Base-by-base conservation (phyloP, 2,888 invertebrate genomes). In the Mellilla xanthometata region DNA sequence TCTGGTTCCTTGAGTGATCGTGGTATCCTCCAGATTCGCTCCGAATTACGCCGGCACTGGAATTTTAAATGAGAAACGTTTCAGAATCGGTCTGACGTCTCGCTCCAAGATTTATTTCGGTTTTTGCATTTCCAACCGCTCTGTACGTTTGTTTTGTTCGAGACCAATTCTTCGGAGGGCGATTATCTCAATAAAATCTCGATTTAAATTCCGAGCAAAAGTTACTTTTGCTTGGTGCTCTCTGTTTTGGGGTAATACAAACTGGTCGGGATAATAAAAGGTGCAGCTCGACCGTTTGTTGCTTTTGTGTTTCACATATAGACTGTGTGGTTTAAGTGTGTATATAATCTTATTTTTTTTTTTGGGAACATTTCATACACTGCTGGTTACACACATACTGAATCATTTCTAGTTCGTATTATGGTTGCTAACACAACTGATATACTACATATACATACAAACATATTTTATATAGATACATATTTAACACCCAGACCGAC, bases 51-150 rank as follows among this genome's bases (percentile, higher is more conserved):
- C 44, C 47, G 51, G 60, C 60, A 62, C 72, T 67, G 63, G 77
- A 80, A 84, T 81, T 81, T 77, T 68, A 80, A 85, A 78, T 76
- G 72, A 74, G 68, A 62, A 56, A 58, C 60, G 53, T 51, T 56
- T 56, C 60, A 60, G 61, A 69, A 69, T 72, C 69, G 60, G 61
- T 62, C 54, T 52, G 61, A 47, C 70, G 65, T 76, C 76, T 79
- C 76, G 68, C 66, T 67, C 54, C 50, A 60, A 73, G 79, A 84
- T 84, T 83, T 82, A 83, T 84, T 76, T 77, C 70, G 68, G 74
- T 72, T 80, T 84, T 81, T 78, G 79, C 76, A 77, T 83, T 71
- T 67, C 64, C 62, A 56, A 62, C 65, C 47, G 49, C 54, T 49
- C 58, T 68, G 64, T 68, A 67, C 65, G 49, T 53, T 42, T 58